Conservation (phyloP, 2,113 vertebrate genomes). For the Dendropsophus ebraccatus region DNA sequence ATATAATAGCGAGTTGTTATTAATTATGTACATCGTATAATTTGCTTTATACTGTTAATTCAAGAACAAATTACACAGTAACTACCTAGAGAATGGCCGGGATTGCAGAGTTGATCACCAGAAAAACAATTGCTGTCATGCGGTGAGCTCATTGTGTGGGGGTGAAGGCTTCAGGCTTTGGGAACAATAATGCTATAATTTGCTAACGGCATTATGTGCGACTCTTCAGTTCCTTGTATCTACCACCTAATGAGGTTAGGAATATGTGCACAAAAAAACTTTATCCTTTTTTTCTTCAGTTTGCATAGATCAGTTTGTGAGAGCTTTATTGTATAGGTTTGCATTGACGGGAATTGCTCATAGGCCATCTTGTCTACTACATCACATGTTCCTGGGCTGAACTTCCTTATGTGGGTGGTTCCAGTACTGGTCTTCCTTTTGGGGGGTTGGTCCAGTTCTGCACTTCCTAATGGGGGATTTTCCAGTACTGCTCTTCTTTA, state of each 20-base stretch:
- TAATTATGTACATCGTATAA: neutral
- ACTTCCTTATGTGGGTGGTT: no score
- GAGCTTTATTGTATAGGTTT: neutral
- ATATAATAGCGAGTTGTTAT: neutral
- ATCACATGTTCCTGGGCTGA: neutral
- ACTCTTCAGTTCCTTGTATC: no score
- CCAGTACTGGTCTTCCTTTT: no score
- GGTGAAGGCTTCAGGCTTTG: neutral
- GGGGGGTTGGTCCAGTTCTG: no score
- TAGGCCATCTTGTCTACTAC: neutral
- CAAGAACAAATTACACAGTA: neutral
- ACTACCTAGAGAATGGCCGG: neutral
- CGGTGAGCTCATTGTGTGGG: neutral
- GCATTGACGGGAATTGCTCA: neutral
- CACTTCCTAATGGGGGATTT: no score
- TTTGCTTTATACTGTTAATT: neutral
- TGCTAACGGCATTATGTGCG: neutral
- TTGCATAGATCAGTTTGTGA: neutral
- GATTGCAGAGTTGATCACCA: neutral
- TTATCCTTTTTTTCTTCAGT: neutral
- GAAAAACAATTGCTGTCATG: neutral
- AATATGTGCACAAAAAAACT: neutral
- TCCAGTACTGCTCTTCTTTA: no score
- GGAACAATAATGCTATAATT: neutral
- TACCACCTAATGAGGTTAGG: neutral